Base-by-base conservation (phyloP, 2,113 vertebrate species). In the Tychaedon coryphoeus region DNA sequence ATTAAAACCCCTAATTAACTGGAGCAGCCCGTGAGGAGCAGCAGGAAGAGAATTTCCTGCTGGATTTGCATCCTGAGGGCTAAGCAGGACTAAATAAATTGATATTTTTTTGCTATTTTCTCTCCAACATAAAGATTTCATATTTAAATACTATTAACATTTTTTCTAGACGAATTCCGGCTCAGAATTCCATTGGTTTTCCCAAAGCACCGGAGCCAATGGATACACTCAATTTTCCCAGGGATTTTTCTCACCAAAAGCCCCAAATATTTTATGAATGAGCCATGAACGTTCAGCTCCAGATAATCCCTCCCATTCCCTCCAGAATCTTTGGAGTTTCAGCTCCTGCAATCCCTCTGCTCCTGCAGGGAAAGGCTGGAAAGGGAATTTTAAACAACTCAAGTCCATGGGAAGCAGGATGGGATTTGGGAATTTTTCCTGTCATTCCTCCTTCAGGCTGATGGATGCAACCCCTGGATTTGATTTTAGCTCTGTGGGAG, bases 1-100 rank as follows among this genome's bases (percentile, higher is more conserved):
- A 96, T 95, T 93, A 95, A 95, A 86, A 12, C 2, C 67, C 36
- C 3, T 86, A 65, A 95, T 95, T 95, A 91, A 80, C 72, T 42
- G 86, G 83, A 93, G 83, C 64, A 61, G 56, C 26, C 72, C 69
- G 4, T 1, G 47, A 89, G 87, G 82, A 83, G 2, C 88, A 90
- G 88, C 65, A 61, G 84, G 80, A 65, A 43, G 73, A 66, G 64
- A n/a, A 8, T 66, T 78, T 42, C 60, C 53, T 7, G 1, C 19
- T 3, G 12, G 34, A 1, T 73, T 43, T 36, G n/a, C 16, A 45
- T 17, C 69, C 69, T 14, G 0, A 38, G 50, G 85, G 43, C 45
- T 38, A 58, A 47, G 54, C 18, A 8, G 1, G 29, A 31, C 14
- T 26, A 14, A 8, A 1, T 4, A 16, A 4, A 76, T 20, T 45